Evolutionary conservation across 1,140 invertebrate genomes (phyloP).

Genomic region (Hypothenemus hampei): DNA sequence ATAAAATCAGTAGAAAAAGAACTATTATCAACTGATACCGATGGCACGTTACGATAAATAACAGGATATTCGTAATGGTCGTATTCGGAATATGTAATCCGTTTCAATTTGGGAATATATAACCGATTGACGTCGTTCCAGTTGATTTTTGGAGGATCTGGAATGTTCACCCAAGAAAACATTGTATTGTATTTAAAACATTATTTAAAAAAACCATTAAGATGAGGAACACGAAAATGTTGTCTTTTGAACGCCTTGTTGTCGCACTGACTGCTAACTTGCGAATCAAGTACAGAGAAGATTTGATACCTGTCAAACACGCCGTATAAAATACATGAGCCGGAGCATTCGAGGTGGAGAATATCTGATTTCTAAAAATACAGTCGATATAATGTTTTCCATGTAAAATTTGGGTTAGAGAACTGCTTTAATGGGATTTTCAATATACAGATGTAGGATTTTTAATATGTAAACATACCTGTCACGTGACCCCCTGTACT

Average conservation of each 20-base stretch:
- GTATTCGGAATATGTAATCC: conserved; percentile 59
- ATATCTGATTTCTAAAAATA: conserved; percentile 46
- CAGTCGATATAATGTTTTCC: conserved; percentile 37
- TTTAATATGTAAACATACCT: conserved; percentile 58
- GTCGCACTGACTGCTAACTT: not conserved
- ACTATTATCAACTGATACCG: conserved; percentile 35
- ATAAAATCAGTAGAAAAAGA: conserved; percentile 47
- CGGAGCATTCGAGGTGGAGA: conserved; percentile 38
- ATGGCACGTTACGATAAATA: conserved; percentile 52
- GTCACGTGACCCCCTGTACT: conserved; percentile 66
- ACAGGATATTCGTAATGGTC: conserved; percentile 58
- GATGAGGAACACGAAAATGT: not conserved
- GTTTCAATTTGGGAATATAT: conserved; percentile 55
- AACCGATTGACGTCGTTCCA: conserved; percentile 38
- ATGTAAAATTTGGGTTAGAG: conserved; percentile 39
- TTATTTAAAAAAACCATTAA: not conserved
- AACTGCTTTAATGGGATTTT: not conserved
- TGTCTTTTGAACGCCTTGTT: too few species aligned
- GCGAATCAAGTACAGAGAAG: not conserved
- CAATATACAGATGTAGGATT: not conserved
- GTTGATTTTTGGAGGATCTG: conserved; percentile 35
- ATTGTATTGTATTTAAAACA: conserved; percentile 21
- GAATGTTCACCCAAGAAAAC: conserved; percentile 42
- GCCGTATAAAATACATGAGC: conserved; percentile 14
- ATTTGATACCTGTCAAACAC: conserved; percentile 17